phyloP scores from a whole-genome alignment of 2,113 vertebrate species.

The Macquaria australasica region DNA sequence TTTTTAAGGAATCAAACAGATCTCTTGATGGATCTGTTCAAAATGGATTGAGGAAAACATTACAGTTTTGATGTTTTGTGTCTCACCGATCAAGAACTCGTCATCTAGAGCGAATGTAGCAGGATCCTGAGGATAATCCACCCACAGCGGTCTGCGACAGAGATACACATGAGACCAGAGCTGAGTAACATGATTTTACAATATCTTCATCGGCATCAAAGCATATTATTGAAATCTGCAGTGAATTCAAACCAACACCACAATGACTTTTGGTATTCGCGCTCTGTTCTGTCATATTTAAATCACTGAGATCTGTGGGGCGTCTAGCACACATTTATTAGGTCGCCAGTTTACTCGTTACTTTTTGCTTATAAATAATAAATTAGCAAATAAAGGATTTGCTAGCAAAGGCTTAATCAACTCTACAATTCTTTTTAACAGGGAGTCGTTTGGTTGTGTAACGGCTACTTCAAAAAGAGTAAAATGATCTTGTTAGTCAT shows the following conservation, averaged over 20 bases:
- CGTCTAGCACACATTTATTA: neutral
- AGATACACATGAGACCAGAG: neutral
- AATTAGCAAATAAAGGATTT: neutral
- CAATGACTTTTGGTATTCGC: too few relatives aligned
- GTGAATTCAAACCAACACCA: neutral
- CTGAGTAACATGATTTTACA: neutral
- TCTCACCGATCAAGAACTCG: conserved; percentile 91
- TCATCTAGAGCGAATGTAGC: conserved; percentile 89
- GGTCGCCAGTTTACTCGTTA: neutral
- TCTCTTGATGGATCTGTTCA: neutral
- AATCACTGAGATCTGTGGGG: too few relatives aligned
- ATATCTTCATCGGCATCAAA: neutral
- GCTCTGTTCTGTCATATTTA: neutral
- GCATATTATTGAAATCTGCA: neutral
- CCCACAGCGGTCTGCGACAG: conserved; percentile 88
- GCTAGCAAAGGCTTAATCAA: neutral
- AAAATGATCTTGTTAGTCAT: neutral
- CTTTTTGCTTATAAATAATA: too few relatives aligned
- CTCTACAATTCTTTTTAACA: neutral
- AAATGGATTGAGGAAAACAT: neutral
- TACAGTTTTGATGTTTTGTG: neutral
- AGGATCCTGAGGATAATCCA: conserved; percentile 89
- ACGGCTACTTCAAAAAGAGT: neutral
- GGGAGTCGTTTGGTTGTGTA: neutral
- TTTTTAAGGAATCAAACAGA: neutral